phyloP scores from a whole-genome alignment of 35 echinoderm and acorn worm genomes.

The Lytechinus variegatus region DNA sequence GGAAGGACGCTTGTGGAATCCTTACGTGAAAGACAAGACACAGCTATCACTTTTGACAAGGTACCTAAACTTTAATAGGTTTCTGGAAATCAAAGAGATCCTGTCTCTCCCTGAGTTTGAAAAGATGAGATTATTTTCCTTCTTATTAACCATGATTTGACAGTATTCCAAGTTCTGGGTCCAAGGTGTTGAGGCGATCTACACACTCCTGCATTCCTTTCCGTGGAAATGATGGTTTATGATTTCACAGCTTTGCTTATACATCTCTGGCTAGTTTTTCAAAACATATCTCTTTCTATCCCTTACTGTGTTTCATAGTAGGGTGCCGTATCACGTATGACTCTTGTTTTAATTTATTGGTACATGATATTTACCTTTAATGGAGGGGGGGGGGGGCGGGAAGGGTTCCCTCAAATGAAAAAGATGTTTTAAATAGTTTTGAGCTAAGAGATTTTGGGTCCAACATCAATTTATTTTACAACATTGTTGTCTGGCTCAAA shows the following conservation, averaged over 20 bases:
- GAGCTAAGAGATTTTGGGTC: background rate
- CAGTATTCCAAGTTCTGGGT: too few species aligned
- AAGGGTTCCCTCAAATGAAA: too few species aligned
- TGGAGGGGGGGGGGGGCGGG: background rate
- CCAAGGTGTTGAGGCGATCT: background rate
- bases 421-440: too few species aligned
- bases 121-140: too few species aligned
- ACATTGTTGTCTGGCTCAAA: too few species aligned
- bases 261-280: background rate
- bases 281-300: background rate
- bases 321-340: background rate
- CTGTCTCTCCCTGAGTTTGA: too few species aligned
- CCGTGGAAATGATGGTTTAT: background rate
- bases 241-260: background rate
- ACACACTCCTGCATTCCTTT: conserved; percentile 1
- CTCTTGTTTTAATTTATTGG: background rate
- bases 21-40: too few species aligned
- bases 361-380: background rate
- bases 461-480: background rate
- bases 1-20: too few species aligned
- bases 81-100: background rate
- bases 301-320: background rate
- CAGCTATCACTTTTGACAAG: too few species aligned
- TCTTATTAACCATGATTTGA: too few species aligned
- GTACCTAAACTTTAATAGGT: background rate